Conservation (phyloP, 2,888 invertebrate genomes). For the Ormyrus nitidulus region DNA sequence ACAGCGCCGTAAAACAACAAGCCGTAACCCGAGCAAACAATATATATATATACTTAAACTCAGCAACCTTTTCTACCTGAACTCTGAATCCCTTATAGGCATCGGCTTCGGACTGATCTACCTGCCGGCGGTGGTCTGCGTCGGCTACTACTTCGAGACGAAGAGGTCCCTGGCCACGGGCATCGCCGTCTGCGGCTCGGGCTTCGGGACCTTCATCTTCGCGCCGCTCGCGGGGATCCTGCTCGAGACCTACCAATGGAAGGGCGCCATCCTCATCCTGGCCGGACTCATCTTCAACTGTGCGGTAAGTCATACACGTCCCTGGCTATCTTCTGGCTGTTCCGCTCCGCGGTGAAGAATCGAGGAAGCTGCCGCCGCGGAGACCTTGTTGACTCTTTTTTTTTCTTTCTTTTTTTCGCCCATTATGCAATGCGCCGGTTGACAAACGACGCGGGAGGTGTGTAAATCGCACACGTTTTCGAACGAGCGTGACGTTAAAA, state of each 20-base stretch:
- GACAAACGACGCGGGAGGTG: too few relatives aligned
- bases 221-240: conserved; percentile 92
- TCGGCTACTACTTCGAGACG: conserved; percentile 98
- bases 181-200: conserved; percentile 96
- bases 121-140: conserved; percentile 96
- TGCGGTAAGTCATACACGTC: conserved; percentile 78
- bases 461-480: too few relatives aligned
- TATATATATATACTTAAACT: too few relatives aligned
- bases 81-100: conserved; percentile 77
- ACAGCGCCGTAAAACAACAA: too few relatives aligned
- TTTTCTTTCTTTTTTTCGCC: too few relatives aligned
- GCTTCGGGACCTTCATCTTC: conserved; percentile 95
- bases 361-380: too few relatives aligned
- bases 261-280: conserved; percentile 91
- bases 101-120: conserved; percentile 96
- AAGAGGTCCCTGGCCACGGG: conserved; percentile 95
- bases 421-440: too few relatives aligned
- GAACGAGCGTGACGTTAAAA: too few relatives aligned
- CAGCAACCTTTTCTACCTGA: background rate
- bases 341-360: too few relatives aligned
- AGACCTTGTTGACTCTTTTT: too few relatives aligned
- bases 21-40: too few relatives aligned
- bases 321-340: background rate
- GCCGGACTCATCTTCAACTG: conserved; percentile 96
- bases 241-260: conserved; percentile 89